Percentiles rank a stretch among this genome's conserved stretches.
These are phyloP conservation scores for Saimiri boliviensis DNA, from an alignment of 2,113 vertebrate genomes.

Conservation along the genomic window DNA sequence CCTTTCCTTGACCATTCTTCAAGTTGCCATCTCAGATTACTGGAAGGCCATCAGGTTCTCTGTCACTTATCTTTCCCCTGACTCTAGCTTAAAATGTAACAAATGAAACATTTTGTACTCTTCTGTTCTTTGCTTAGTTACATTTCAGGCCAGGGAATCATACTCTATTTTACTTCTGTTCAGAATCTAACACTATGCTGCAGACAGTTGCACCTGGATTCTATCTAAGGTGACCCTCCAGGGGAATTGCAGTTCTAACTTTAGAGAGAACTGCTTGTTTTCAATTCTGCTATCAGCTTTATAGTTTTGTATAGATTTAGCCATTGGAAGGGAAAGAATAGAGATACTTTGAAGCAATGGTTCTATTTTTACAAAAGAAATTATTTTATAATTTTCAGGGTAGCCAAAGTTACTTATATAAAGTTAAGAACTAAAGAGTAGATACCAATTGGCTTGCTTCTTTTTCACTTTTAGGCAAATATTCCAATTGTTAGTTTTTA, in stretches of 20 bases:
- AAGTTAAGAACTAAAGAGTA: conserved; percentile 26
- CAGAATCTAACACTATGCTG: not conserved
- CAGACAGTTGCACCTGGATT: not conserved
- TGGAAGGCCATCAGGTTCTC: not conserved
- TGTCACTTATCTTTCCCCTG: not conserved
- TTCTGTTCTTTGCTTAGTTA: not conserved
- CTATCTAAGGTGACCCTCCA: not conserved
- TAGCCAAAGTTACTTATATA: not conserved
- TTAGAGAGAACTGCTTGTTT: not conserved
- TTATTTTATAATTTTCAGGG: not conserved
- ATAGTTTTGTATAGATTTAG: conserved; percentile 27
- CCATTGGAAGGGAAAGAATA: not conserved
- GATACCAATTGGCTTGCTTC: not conserved
- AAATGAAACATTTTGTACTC: not conserved
- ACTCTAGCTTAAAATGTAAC: not conserved
- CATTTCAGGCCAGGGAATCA: conserved; percentile 23
- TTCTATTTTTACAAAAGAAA: conserved; percentile 38
- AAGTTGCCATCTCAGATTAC: not conserved
- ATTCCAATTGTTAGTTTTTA: not conserved
- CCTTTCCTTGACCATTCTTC: not conserved
- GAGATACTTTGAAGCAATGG: conserved; percentile 1
- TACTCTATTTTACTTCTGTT: not conserved
- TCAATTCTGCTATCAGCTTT: conserved; percentile 20
- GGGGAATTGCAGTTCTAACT: not conserved
- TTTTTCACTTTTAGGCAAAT: conserved; percentile 17